Conservation (phyloP, 35 echinoderm and acorn worm species). For the Chiridota heheva region DNA sequence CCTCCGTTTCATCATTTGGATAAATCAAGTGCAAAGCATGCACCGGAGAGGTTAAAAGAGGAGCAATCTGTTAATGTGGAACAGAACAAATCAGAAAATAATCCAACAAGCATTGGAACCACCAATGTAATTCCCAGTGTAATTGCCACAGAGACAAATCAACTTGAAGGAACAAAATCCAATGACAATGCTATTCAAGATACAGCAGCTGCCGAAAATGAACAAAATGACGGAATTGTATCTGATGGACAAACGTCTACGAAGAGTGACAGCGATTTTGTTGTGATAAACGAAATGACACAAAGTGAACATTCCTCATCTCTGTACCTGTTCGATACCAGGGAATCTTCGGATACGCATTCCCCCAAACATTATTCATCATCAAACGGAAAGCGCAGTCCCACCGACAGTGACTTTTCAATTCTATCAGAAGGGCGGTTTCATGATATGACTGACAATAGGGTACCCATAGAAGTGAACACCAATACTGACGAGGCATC, state of each 20-base stretch:
- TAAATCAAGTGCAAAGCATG: not conserved
- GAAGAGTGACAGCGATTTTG: slow-evolving; percentile 96
- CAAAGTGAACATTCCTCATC: slow-evolving; percentile 79
- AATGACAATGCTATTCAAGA: too few relatives aligned
- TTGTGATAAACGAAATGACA: slow-evolving; percentile 92
- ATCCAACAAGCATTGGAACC: too few relatives aligned
- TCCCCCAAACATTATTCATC: slow-evolving; percentile 93
- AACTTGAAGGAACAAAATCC: too few relatives aligned
- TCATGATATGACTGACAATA: slow-evolving; percentile 76
- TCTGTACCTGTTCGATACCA: slow-evolving; percentile 70
- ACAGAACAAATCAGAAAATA: not conserved
- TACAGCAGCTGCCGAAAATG: not conserved
- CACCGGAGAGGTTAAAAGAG: not conserved
- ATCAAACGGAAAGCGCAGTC: slow-evolving; percentile 91
- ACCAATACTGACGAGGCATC: slow-evolving; percentile 58
- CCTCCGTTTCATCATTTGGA: not conserved
- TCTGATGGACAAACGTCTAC: slow-evolving; percentile 61
- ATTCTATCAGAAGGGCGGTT: slow-evolving; percentile 90
- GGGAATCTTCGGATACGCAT: slow-evolving; percentile 76
- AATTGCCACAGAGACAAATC: too few relatives aligned
- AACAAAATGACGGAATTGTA: slow-evolving; percentile 16
- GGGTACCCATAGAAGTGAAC: slow-evolving; percentile 45
- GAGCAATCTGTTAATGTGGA: not conserved
- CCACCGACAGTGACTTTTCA: slow-evolving; percentile 96
- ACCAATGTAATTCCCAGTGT: too few relatives aligned